These are phyloP conservation scores for Mythimna lalbum DNA, from an alignment of 2,888 invertebrate genomes.

Conservation along the genomic window DNA sequence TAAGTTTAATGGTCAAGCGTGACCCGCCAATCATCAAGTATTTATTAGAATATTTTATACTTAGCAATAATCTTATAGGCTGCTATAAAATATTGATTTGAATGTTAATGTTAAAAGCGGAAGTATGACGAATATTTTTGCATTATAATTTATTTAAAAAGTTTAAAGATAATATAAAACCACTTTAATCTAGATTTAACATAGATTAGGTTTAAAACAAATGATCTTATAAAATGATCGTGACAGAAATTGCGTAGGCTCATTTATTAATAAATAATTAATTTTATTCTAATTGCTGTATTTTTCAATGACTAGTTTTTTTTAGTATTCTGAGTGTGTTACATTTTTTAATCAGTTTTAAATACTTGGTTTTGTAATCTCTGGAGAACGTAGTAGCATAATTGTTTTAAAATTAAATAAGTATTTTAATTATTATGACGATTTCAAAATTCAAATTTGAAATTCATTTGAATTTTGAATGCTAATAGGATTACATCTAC, in stretches of 20 bases:
- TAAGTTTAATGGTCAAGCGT: constrained; percentile 21
- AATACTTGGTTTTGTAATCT: too few relatives aligned
- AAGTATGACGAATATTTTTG: constrained; percentile 1
- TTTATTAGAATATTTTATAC: constrained; percentile 28
- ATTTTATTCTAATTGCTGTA: background rate
- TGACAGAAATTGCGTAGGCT: background rate
- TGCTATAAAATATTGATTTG: constrained; percentile 10
- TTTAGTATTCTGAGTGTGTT: too few relatives aligned
- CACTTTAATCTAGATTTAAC: constrained; percentile 7
- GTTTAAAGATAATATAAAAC: constrained; percentile 1
- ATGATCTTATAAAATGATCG: constrained; percentile 5
- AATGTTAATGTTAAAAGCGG: background rate
- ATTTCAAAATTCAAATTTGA: too few relatives aligned
- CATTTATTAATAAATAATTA: background rate
- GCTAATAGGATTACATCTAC: too few relatives aligned
- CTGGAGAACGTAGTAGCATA: too few relatives aligned
- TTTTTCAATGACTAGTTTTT: too few relatives aligned
- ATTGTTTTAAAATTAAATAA: too few relatives aligned
- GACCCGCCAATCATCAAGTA: constrained; percentile 17
- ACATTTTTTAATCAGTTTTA: too few relatives aligned
- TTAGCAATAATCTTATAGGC: background rate
- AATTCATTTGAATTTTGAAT: too few relatives aligned
- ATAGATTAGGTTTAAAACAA: background rate
- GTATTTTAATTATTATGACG: too few relatives aligned
- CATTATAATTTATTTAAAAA: constrained; percentile 6